Percentiles rank a stretch among this genome's conserved stretches.
Evolutionary conservation across 2,113 vertebrate species (phyloP).

Genomic region (Hymenochirus boettgeri): DNA sequence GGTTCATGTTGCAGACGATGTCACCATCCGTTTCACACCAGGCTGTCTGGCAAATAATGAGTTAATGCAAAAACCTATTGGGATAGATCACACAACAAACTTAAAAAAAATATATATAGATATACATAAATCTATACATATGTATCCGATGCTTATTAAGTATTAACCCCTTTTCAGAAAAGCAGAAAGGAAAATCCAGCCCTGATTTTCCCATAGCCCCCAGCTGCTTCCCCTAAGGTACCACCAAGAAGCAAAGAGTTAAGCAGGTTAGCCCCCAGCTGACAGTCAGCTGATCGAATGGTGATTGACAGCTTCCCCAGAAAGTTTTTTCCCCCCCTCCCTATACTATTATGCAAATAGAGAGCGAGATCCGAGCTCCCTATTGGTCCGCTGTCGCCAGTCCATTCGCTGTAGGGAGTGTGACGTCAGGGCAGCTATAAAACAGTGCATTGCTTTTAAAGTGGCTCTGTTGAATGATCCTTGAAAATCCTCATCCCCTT

Average conservation of each 20-base stretch:
- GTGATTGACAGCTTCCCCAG: constrained; percentile 77
- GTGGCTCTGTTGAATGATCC: constrained; percentile 89
- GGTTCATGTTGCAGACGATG: too few relatives aligned
- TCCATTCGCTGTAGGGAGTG: constrained; percentile 73
- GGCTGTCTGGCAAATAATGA: too few relatives aligned
- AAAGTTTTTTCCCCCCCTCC: too few relatives aligned
- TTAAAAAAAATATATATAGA: too few relatives aligned
- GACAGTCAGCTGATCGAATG: constrained; percentile 89
- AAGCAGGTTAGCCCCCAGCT: constrained; percentile 64
- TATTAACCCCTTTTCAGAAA: too few relatives aligned
- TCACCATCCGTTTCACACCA: too few relatives aligned
- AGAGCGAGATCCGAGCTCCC: constrained; percentile 57
- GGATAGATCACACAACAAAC: too few relatives aligned
- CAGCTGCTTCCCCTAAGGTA: constrained; percentile 2
- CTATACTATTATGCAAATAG: constrained; percentile 89
- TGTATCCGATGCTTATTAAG: too few relatives aligned
- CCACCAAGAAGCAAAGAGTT: constrained; percentile 57
- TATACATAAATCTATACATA: too few relatives aligned
- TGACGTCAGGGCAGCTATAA: constrained; percentile 95
- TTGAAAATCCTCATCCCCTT: constrained; percentile 77
- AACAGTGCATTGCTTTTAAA: constrained; percentile 95
- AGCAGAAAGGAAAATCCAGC: too few relatives aligned
- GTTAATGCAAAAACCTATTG: too few relatives aligned
- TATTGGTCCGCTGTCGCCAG: constrained; percentile 79
- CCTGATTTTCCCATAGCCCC: not conserved